phyloP scores from a whole-genome alignment of 2,888 invertebrate genomes.

The Eudemis profundana region DNA sequence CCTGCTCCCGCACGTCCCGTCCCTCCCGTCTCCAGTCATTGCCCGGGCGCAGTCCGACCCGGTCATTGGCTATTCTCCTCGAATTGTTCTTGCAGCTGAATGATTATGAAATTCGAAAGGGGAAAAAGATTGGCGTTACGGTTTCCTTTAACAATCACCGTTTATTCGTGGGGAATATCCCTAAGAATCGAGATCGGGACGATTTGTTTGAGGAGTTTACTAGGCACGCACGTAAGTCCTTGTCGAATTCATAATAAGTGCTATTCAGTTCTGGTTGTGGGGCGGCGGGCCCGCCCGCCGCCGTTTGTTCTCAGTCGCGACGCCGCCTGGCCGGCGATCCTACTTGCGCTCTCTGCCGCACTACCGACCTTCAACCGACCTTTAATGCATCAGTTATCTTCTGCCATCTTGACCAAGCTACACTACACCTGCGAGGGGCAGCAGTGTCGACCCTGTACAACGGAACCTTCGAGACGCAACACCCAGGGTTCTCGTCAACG shows the following conservation, averaged over 20 bases:
- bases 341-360: conserved; percentile 11
- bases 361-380: background rate
- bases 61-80: conserved; percentile 89
- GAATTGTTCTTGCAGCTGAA: conserved; percentile 98
- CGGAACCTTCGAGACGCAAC: conserved; percentile 5
- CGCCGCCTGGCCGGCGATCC: conserved; percentile 8
- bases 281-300: conserved; percentile 55
- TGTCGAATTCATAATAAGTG: conserved; percentile 86
- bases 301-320: conserved; percentile 45
- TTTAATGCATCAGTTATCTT: background rate
- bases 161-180: conserved; percentile 99
- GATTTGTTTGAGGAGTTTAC: conserved; percentile 99
- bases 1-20: conserved; percentile 52
- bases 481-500: background rate
- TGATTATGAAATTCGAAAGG: conserved; percentile 99
- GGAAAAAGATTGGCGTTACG: conserved; percentile 99
- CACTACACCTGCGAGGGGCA: background rate
- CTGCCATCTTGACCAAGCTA: no score
- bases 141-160: conserved; percentile 99
- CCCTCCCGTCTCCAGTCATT: conserved; percentile 73
- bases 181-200: conserved; percentile 99
- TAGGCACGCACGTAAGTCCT: conserved; percentile 99
- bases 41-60: conserved; percentile 73
- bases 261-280: conserved; percentile 63
- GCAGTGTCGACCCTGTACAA: background rate